Evolutionary conservation across 2,113 vertebrate species (phyloP), one percentile per base, ranked within the genome.

Genomic region (Labeo rohita): DNA sequence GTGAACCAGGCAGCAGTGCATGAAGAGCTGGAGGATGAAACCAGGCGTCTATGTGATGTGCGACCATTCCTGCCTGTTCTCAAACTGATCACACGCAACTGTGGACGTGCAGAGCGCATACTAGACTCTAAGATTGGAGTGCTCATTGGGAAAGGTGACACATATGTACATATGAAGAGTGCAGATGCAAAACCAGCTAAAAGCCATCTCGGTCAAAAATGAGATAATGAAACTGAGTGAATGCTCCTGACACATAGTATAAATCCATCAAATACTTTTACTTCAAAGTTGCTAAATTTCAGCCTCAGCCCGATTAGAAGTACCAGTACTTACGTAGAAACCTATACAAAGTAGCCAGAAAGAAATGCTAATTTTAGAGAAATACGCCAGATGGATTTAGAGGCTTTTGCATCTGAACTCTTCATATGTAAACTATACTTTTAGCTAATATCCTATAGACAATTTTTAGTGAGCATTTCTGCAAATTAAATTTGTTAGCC

Each of bases 111-210:
- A 9, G 98, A 99, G 91, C 97, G 97, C 88, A 88, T 95, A 54
- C 93, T 99, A 89, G 97, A 98, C 92, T 99, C 98, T 84, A 99
- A 98, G 93, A 99, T 99, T 76, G 97, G 97, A 52, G 97, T 99
- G 77, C 97, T 99, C 79, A 99, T 99, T 88, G 96, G 97, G 91
- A 99, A 98, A 96, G 98, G 98, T 99, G 95, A 94, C 89, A 8
- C 2, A 6, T n/a, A 47, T 56, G 52, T 36, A 68, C 78, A 83
- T 28, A 28, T 28, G 28, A 28, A 28, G 28, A 28, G 28, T 28
- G 1, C 28, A 28, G 28, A 28, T 28, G 28, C 28, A 28, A 28
- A 28, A 28, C 28, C 28, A 28, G 28, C 28, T 28, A 28, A 28
- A 28, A 28, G 28, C 28, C 28, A 28, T 28, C 28, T 28, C 28